Conservation (phyloP, 1,140 invertebrate genomes). For the Cotesia vestalis region DNA sequence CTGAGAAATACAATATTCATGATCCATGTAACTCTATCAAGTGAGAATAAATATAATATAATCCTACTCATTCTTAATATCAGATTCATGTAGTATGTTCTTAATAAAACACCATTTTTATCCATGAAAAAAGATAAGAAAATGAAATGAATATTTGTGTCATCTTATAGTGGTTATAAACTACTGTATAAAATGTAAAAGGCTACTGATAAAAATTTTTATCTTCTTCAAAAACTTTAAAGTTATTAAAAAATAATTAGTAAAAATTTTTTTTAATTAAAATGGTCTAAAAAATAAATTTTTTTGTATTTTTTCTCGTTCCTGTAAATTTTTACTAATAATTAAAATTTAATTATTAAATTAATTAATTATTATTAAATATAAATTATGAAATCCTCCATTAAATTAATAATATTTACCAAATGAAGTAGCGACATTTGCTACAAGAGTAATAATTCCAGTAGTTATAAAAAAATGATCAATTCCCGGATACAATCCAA, state of each 20-base stretch:
- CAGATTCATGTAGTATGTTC: neutral
- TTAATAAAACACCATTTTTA: constrained; percentile 4
- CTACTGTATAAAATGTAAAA: no score
- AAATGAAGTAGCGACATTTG: constrained; percentile 91
- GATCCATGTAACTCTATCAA: constrained; percentile 41
- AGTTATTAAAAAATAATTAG: neutral
- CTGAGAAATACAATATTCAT: constrained; percentile 34
- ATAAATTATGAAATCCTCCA: no score
- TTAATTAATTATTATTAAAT: no score
- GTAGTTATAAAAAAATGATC: constrained; percentile 79
- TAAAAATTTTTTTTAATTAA: neutral
- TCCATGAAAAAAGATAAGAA: no score
- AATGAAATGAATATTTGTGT: no score
- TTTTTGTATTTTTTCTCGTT: neutral
- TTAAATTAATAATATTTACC: constrained; percentile 68
- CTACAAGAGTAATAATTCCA: constrained; percentile 81
- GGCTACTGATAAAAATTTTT: neutral
- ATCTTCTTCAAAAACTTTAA: neutral
- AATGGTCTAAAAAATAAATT: neutral
- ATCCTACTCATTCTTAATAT: constrained; percentile 20
- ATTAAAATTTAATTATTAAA: no score
- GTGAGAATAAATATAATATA: constrained; percentile 38
- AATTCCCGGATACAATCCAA: constrained; percentile 79
- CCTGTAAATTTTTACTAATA: neutral
- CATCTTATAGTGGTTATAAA: neutral